These are phyloP conservation scores for Hydrophis major DNA, from an alignment of 2,797 vertebrate species.

Conservation along the genomic window DNA sequence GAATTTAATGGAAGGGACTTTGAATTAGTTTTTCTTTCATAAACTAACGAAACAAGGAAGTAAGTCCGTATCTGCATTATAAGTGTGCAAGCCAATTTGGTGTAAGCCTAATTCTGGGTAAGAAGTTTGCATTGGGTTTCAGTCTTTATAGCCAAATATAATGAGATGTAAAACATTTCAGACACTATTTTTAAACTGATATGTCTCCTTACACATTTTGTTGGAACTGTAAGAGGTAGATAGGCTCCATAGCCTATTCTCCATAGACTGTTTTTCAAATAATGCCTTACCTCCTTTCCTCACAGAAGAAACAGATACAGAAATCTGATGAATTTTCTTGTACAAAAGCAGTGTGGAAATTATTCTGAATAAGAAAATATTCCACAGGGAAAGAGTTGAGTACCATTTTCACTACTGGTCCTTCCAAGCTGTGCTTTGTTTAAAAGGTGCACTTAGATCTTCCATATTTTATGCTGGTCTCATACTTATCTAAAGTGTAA, in stretches of 20 bases:
- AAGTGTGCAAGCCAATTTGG: neutral
- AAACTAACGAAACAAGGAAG: neutral
- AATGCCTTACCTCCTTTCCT: neutral
- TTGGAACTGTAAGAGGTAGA: neutral
- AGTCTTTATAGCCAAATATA: neutral
- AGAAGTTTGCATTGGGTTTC: neutral
- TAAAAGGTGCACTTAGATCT: neutral
- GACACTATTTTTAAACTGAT: neutral
- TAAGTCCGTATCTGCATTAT: neutral
- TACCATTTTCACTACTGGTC: neutral
- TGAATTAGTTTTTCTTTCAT: neutral
- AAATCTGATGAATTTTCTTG: neutral
- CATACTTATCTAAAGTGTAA: neutral
- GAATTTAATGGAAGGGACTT: neutral
- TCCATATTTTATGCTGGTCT: neutral
- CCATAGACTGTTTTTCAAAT: neutral
- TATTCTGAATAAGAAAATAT: neutral
- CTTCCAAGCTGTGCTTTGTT: neutral
- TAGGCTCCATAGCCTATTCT: neutral
- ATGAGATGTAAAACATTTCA: neutral
- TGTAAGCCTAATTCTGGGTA: neutral
- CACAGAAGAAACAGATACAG: neutral
- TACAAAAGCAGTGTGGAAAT: neutral
- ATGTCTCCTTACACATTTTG: slow-evolving; percentile 7
- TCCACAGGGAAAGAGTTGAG: neutral